These are phyloP conservation scores for Rhynchonycteris naso DNA, from an alignment of 2,797 vertebrate genomes.

Conservation along the genomic window DNA sequence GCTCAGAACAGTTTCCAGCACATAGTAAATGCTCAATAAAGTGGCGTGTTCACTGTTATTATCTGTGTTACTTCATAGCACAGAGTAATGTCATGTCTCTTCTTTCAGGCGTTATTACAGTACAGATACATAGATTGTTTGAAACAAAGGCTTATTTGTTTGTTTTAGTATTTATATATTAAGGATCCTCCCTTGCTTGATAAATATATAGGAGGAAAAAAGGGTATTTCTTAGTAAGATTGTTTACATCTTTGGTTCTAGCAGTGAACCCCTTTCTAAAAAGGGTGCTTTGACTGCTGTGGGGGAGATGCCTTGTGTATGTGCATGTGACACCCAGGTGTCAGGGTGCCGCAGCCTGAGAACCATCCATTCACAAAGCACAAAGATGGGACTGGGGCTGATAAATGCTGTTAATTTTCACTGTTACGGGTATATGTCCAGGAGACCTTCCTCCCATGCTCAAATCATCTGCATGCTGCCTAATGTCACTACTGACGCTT, in stretches of 20 bases:
- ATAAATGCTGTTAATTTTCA: background rate
- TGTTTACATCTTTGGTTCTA: background rate
- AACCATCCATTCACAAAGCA: background rate
- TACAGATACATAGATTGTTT: background rate
- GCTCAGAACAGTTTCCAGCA: background rate
- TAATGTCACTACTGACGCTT: background rate
- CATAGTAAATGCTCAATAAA: background rate
- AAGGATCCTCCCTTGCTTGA: background rate
- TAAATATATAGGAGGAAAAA: background rate
- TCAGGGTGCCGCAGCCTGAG: background rate
- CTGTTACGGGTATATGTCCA: fast-evolving
- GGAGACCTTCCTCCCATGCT: background rate
- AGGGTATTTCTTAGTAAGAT: background rate
- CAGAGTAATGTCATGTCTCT: background rate
- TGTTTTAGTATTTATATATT: background rate
- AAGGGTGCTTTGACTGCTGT: background rate
- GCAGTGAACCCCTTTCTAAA: background rate
- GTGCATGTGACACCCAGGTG: background rate
- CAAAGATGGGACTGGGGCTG: fast-evolving
- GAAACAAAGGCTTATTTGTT: background rate
- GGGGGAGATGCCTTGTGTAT: fast-evolving
- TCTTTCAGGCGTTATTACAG: background rate
- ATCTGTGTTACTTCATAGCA: background rate
- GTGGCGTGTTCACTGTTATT: background rate
- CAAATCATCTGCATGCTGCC: background rate